Conservation (phyloP, 2,113 vertebrate species). For the Siniperca knerii region DNA sequence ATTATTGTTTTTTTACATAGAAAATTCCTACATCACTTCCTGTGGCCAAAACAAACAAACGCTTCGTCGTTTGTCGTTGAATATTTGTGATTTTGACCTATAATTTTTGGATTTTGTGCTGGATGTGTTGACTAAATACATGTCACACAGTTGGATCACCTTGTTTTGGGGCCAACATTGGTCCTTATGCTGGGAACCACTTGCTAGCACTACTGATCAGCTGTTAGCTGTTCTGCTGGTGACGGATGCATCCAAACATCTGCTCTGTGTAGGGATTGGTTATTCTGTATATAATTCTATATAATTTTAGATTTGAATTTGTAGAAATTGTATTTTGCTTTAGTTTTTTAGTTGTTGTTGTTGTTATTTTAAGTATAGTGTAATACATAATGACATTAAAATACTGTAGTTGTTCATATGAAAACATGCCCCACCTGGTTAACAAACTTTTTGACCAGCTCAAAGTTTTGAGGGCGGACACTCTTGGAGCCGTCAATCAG, state of each 20-base stretch:
- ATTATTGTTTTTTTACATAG: too few species aligned
- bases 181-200: too few species aligned
- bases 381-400: not conserved
- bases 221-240: not conserved
- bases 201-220: not conserved
- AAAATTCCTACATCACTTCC: too few species aligned
- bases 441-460: conserved; percentile 98
- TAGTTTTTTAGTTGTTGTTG: not conserved
- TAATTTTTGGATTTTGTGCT: not conserved
- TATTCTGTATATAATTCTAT: not conserved
- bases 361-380: not conserved
- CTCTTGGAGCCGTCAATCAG: conserved; percentile 97
- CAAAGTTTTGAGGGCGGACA: conserved; percentile 95
- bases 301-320: not conserved
- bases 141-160: not conserved
- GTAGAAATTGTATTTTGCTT: too few species aligned
- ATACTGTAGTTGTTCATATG: not conserved
- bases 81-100: too few species aligned
- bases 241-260: not conserved
- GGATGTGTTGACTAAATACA: not conserved
- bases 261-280: not conserved
- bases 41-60: too few species aligned
- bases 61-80: too few species aligned
- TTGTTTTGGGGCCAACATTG: not conserved
- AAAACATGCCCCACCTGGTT: conserved; percentile 82